Percentiles rank a stretch among this genome's conserved stretches.
Evolutionary conservation across 1,140 invertebrate genomes (phyloP).

Genomic region (Oreohelix idahoensis): DNA sequence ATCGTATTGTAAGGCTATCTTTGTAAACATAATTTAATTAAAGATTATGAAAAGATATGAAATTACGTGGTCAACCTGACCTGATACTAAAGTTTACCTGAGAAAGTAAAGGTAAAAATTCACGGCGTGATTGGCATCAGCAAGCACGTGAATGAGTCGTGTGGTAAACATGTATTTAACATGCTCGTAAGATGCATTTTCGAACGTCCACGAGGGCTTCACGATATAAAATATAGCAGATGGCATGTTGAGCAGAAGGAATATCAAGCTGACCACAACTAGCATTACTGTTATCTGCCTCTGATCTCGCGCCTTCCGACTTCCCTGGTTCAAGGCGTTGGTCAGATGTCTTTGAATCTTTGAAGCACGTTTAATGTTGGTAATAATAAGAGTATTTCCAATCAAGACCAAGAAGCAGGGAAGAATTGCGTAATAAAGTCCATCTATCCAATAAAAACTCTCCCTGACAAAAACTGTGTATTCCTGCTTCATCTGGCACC

Average conservation of each 20-base stretch:
- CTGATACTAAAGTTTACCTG: slow-evolving; percentile 40
- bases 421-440: slow-evolving; percentile 52
- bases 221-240: slow-evolving; percentile 61
- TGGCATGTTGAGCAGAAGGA: slow-evolving; percentile 58
- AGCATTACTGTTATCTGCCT: slow-evolving; percentile 64
- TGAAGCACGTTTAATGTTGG: slow-evolving; percentile 50
- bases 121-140: slow-evolving; percentile 61
- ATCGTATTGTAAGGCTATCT: no score
- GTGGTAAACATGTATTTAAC: slow-evolving; percentile 31
- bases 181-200: slow-evolving; percentile 21
- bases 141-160: slow-evolving; percentile 56
- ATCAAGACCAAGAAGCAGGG: slow-evolving; percentile 57
- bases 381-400: slow-evolving; percentile 62
- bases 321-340: slow-evolving; percentile 45
- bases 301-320: slow-evolving; percentile 54
- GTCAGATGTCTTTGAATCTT: slow-evolving; percentile 50
- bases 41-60: no score
- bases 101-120: slow-evolving; percentile 68
- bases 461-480: slow-evolving; percentile 44
- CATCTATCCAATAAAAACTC: slow-evolving; percentile 59
- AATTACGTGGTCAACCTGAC: no score
- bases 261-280: slow-evolving; percentile 57
- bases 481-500: slow-evolving; percentile 41
- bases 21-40: no score
- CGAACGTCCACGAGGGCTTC: slow-evolving; percentile 37